Evolutionary conservation across 1,140 invertebrate species (phyloP), one percentile per base, ranked within the genome.

Genomic region (Coelopa frigida): DNA sequence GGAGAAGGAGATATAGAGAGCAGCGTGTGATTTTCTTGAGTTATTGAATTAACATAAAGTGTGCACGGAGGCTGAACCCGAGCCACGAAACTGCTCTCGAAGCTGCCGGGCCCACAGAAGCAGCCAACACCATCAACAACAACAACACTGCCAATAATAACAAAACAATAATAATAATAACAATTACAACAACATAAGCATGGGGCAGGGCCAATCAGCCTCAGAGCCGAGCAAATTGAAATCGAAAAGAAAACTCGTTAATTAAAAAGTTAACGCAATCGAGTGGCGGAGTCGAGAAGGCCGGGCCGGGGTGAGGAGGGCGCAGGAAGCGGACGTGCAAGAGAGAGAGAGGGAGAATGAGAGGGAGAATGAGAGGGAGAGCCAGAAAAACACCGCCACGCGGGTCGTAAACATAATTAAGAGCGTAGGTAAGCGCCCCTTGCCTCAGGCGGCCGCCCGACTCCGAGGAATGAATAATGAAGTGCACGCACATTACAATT

Each of bases 211-310:
- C 15, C 12, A 12, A 29, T 10, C 26, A 29, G 40, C 15, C 24
- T 29, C 40, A 29, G 20, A 10, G n/a, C 24, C 49, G 56, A 55
- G 59, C 59, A 62, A 62, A 62, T 64, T 63, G 61, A 64, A 64
- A 64, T 61, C 61, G 61, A 64, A 64, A 64, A 61, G 61, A 64
- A 63, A 63, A 64, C 61, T 64, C 61, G 61, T 64, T 64, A 64
- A 64, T 64, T 64, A 64, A 64, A 63, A 63, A 63, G 60, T 63
- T 63, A 63, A 63, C 60, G 63, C 60, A 54, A n/a, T 56, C 54
- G 52, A n/a, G 26, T 41, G 26, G 33, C 7, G n/a, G n/a, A n/a
- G n/a, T n/a, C n/a, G n/a, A n/a, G n/a, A n/a, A n/a, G n/a, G n/a
- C n/a, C n/a, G n/a, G n/a, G n/a, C n/a, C n/a, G n/a, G n/a, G n/a